phyloP scores from a whole-genome alignment of 1,140 invertebrate genomes.

The Lordiphosa mommai region DNA sequence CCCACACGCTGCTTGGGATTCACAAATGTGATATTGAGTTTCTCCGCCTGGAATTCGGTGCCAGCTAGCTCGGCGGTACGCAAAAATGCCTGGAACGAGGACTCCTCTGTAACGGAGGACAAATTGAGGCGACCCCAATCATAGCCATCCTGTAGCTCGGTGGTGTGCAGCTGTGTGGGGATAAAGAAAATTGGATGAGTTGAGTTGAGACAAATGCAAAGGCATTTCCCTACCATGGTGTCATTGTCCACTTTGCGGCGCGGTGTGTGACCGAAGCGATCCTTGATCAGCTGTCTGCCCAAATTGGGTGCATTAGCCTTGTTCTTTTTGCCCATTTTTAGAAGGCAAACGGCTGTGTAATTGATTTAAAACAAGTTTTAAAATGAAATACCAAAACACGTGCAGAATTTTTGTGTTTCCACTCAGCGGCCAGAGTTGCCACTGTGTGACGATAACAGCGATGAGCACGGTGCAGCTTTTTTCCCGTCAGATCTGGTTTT shows the following conservation, averaged over 20 bases:
- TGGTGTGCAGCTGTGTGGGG: slow-evolving; percentile 87
- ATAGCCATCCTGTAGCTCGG: slow-evolving; percentile 93
- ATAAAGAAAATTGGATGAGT: slow-evolving; percentile 9
- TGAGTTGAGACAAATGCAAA: slow-evolving; percentile 2
- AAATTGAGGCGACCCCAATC: slow-evolving; percentile 94
- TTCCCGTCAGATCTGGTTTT: no score
- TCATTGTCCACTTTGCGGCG: slow-evolving; percentile 84
- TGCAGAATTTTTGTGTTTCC: neutral
- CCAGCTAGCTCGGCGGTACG: slow-evolving; percentile 95
- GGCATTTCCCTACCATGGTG: slow-evolving; percentile 81
- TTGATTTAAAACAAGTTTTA: neutral
- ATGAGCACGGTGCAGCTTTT: no score
- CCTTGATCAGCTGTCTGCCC: slow-evolving; percentile 88
- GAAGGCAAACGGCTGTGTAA: neutral
- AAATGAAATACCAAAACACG: slow-evolving; percentile 20
- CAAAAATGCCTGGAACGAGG: slow-evolving; percentile 96
- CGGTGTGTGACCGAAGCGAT: slow-evolving; percentile 84
- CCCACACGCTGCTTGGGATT: slow-evolving; percentile 83
- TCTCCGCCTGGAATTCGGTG: slow-evolving; percentile 95
- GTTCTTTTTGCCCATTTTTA: slow-evolving; percentile 64
- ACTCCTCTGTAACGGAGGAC: slow-evolving; percentile 97
- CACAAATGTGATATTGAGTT: slow-evolving; percentile 86
- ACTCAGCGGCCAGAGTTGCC: no score
- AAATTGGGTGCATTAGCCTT: slow-evolving; percentile 78
- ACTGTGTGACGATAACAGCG: no score